Evolutionary conservation across 2,113 vertebrate genomes (phyloP).

Genomic region (Camelus dromedarius): DNA sequence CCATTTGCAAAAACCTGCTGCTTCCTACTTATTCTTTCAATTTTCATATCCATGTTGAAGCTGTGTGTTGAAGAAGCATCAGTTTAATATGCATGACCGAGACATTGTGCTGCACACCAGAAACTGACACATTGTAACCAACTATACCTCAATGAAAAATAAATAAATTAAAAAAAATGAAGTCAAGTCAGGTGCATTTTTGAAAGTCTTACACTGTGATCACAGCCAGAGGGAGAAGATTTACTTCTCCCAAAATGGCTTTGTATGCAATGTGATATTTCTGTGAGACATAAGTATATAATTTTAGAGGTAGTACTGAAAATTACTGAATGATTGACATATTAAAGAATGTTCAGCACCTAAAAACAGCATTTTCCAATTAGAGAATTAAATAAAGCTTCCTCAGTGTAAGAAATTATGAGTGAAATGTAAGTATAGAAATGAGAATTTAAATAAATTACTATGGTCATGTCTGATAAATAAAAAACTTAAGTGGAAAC

Average conservation of each 20-base stretch:
- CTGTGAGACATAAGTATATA: background rate
- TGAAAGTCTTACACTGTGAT: background rate
- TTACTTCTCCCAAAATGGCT: background rate
- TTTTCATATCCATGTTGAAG: background rate
- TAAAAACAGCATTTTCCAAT: background rate
- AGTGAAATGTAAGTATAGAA: background rate
- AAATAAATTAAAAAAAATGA: no score
- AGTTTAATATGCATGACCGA: background rate
- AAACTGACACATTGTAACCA: no score
- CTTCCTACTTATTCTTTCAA: background rate
- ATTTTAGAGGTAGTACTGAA: background rate
- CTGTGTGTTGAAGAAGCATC: background rate
- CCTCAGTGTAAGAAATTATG: background rate
- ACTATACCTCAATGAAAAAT: no score
- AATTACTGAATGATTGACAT: background rate
- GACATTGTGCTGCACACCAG: no score
- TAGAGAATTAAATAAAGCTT: background rate
- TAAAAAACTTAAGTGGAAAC: background rate
- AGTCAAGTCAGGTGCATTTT: background rate
- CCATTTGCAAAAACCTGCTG: background rate
- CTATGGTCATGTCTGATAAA: background rate
- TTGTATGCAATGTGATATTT: background rate
- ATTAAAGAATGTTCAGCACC: background rate
- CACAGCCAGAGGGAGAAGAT: background rate
- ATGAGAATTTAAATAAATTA: background rate